These are phyloP conservation scores for Drosophila nannoptera DNA, from an alignment of 1,140 invertebrate genomes.

Conservation along the genomic window DNA sequence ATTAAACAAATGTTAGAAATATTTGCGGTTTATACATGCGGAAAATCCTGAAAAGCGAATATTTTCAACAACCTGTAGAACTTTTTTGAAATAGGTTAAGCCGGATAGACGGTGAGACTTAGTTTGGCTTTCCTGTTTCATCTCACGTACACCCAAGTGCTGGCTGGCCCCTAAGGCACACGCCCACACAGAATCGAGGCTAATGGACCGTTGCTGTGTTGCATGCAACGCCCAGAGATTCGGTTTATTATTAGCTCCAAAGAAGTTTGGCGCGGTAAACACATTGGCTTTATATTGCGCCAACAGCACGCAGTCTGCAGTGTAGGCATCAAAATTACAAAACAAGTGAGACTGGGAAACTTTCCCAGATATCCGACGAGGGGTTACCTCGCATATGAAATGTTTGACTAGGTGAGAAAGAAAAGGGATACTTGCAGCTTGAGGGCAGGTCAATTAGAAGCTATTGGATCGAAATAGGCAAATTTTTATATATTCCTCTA, in stretches of 20 bases:
- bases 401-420: neutral
- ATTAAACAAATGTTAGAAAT: too few species aligned
- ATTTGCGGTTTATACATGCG: too few species aligned
- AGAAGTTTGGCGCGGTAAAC: constrained; percentile 70
- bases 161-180: constrained; percentile 1
- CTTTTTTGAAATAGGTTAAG: neutral
- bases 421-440: too few species aligned
- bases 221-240: constrained; percentile 37
- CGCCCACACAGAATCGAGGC: constrained; percentile 54
- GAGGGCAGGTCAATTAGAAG: too few species aligned
- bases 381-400: neutral
- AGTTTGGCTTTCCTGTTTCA: constrained; percentile 16
- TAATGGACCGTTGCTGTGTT: constrained; percentile 69
- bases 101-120: neutral
- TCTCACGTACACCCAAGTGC: constrained; percentile 19
- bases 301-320: constrained; percentile 30
- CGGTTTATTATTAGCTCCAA: constrained; percentile 71
- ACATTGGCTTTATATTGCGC: constrained; percentile 62
- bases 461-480: too few species aligned
- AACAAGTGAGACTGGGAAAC: constrained; percentile 17
- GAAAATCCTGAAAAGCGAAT: neutral
- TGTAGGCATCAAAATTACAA: constrained; percentile 24
- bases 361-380: neutral
- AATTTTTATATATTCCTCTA: too few species aligned
- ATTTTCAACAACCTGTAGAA: neutral